These are phyloP conservation scores for Zootermopsis nevadensis DNA, from an alignment of 2,888 invertebrate genomes.

Conservation along the genomic window DNA sequence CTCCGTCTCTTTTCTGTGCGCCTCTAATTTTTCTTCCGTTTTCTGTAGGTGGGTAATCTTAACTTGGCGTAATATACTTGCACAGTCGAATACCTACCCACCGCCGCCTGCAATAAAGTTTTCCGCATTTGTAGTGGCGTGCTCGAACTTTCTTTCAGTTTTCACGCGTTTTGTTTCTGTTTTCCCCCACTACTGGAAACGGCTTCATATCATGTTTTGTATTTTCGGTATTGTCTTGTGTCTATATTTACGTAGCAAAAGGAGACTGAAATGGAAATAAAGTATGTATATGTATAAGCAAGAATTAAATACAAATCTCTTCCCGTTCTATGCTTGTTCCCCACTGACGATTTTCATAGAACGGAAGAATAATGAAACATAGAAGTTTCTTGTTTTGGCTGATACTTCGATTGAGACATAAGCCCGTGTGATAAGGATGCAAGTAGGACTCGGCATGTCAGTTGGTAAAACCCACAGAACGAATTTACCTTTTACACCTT, in stretches of 20 bases:
- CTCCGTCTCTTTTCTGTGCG: too few relatives aligned
- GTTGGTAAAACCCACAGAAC: too few relatives aligned
- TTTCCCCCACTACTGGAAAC: not conserved
- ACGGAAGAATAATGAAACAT: not conserved
- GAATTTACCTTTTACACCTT: too few relatives aligned
- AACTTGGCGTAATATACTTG: not conserved
- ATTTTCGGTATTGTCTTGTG: not conserved
- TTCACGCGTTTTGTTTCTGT: not conserved
- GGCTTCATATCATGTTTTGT: not conserved
- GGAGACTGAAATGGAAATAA: not conserved
- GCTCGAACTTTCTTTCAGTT: not conserved
- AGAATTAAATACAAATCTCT: slow-evolving; percentile 18
- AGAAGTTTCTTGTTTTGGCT: too few relatives aligned
- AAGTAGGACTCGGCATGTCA: too few relatives aligned
- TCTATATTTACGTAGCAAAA: not conserved
- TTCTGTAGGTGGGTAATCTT: not conserved
- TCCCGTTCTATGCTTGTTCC: not conserved
- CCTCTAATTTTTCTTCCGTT: not conserved
- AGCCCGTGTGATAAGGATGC: too few relatives aligned
- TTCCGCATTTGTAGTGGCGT: not conserved
- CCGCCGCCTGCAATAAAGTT: not conserved
- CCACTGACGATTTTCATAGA: not conserved
- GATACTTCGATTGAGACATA: too few relatives aligned
- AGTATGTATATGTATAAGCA: slow-evolving; percentile 9
- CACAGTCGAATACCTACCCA: not conserved